phyloP scores from a whole-genome alignment of 2,797 vertebrate species.

The Parauchenoglanis punctatus region DNA sequence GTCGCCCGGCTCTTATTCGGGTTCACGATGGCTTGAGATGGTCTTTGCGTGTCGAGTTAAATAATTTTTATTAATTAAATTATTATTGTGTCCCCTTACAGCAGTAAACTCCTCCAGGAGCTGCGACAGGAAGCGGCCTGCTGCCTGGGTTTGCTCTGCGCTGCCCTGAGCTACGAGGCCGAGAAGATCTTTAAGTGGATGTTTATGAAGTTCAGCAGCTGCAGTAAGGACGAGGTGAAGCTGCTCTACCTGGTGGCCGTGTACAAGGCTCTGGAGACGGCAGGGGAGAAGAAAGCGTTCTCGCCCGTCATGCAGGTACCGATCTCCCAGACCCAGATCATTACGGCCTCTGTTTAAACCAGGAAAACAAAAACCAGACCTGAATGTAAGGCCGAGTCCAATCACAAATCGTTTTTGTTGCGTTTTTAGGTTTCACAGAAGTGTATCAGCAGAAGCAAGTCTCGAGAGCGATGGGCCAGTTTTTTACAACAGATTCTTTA shows the following conservation, averaged over 20 bases:
- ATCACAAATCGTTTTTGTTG: too few species aligned
- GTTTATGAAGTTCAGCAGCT: constrained; percentile 91
- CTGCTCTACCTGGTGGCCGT: constrained; percentile 92
- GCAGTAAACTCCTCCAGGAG: constrained; percentile 98
- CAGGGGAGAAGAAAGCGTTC: constrained; percentile 97
- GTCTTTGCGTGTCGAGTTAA: not conserved
- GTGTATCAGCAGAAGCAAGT: too few species aligned
- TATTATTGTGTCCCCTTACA: constrained; percentile 59
- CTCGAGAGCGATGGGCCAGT: too few species aligned
- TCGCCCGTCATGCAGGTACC: constrained; percentile 95
- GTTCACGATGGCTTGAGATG: not conserved
- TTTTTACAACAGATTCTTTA: too few species aligned
- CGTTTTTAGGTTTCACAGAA: too few species aligned
- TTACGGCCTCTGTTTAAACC: too few species aligned
- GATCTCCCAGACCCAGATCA: too few species aligned
- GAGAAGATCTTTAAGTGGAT: constrained; percentile 99
- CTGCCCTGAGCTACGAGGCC: constrained; percentile 92
- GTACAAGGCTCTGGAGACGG: constrained; percentile 92
- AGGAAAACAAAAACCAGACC: too few species aligned
- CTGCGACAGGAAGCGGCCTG: constrained; percentile 93
- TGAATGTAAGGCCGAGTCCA: too few species aligned
- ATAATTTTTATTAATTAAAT: fast-evolving
- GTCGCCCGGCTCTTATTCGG: not conserved
- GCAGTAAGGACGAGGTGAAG: constrained; percentile 94
- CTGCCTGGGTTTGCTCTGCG: constrained; percentile 94